phyloP scores from a whole-genome alignment of 2,888 invertebrate genomes.

The Crossocerus cetratus region DNA sequence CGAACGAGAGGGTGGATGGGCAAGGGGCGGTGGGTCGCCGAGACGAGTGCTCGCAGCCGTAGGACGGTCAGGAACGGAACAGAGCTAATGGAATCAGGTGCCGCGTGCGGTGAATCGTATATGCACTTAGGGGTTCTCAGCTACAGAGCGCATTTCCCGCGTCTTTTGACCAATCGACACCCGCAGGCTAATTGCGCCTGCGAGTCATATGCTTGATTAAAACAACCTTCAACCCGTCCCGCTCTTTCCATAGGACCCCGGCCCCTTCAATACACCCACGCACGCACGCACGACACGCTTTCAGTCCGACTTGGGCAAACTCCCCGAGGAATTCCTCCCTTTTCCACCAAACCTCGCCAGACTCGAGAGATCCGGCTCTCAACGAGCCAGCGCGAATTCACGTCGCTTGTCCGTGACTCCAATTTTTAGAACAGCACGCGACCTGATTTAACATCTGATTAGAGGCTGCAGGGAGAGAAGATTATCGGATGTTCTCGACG shows the following conservation, averaged over 20 bases:
- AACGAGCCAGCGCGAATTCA: background rate
- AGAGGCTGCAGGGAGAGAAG: background rate
- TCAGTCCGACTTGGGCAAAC: no score
- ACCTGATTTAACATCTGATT: no score
- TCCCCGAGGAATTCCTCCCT: no score
- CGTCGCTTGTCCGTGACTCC: no score
- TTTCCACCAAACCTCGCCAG: background rate
- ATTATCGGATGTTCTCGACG: background rate
- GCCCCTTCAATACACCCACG: no score
- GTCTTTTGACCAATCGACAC: constrained; percentile 23
- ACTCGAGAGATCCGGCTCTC: background rate
- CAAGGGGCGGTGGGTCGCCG: constrained; percentile 15
- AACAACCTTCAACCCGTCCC: background rate
- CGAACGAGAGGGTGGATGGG: constrained; percentile 3
- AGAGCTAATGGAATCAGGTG: constrained; percentile 69
- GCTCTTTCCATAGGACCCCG: no score
- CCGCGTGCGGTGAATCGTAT: constrained; percentile 64
- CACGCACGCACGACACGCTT: no score
- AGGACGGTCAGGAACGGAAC: constrained; percentile 52
- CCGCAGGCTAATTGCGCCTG: constrained; percentile 27
- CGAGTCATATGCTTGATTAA: constrained; percentile 10
- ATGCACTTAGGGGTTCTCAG: constrained; percentile 51
- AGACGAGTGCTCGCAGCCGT: constrained; percentile 31
- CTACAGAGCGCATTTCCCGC: constrained; percentile 12
- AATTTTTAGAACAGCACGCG: no score